phyloP scores from a whole-genome alignment of 2,113 vertebrate genomes.

The Gulo gulo region DNA sequence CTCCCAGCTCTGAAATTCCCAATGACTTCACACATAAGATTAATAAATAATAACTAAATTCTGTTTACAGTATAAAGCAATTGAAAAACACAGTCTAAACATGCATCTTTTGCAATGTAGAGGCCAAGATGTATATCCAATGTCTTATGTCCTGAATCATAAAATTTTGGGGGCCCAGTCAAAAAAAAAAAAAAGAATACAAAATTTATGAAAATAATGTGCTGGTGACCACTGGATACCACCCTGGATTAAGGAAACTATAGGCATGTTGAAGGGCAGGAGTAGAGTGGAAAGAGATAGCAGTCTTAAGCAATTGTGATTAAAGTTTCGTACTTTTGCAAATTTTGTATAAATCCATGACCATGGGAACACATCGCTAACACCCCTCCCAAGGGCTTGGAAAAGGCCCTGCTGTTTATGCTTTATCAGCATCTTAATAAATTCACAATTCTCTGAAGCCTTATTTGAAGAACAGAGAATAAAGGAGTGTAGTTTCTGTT shows the following conservation, averaged over 20 bases:
- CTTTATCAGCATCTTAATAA: background rate
- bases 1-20: background rate
- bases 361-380: background rate
- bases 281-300: background rate
- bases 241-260: background rate
- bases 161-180: background rate
- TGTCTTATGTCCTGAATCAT: background rate
- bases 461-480: background rate
- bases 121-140: background rate
- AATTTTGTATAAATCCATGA: background rate
- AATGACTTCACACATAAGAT: background rate
- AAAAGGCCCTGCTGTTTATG: background rate
- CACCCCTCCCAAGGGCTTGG: background rate
- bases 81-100: background rate
- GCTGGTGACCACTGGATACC: too few relatives aligned
- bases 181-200: background rate
- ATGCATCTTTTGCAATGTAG: background rate
- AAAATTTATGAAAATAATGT: background rate
- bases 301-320: background rate
- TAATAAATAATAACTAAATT: background rate
- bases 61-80: background rate
- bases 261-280: background rate
- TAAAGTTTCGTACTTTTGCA: background rate
- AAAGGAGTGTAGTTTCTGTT: background rate
- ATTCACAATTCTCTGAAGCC: background rate